Percentiles rank a stretch among this genome's conserved stretches.
phyloP scores from a whole-genome alignment of 2,888 invertebrate genomes.

The Digitonthophagus gazella region DNA sequence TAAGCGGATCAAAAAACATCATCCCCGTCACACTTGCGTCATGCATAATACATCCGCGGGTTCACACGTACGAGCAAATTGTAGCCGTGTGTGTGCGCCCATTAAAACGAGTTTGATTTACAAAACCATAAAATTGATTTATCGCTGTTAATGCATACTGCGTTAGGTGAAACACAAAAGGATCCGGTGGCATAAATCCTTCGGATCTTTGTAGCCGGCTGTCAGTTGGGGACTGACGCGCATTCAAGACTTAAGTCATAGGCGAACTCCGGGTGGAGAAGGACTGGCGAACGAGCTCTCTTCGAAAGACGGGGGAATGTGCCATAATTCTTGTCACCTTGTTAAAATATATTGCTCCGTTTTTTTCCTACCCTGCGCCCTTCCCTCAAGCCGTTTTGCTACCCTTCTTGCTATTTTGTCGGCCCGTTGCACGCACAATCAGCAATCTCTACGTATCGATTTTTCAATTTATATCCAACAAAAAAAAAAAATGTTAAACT shows the following conservation, averaged over 20 bases:
- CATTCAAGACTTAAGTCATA: conserved; percentile 31
- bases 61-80: conserved; percentile 10
- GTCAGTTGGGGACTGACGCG: conserved; percentile 42
- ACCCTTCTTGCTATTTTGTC: conserved; percentile 6
- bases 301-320: conserved; percentile 20
- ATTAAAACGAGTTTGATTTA: conserved; percentile 52
- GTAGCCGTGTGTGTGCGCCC: conserved; percentile 35
- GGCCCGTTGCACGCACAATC: not conserved
- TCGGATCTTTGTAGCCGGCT: conserved; percentile 50
- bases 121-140: conserved; percentile 55
- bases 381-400: not conserved
- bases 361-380: conserved; percentile 17
- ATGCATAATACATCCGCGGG: conserved; percentile 9
- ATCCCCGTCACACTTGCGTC: not conserved
- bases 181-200: conserved; percentile 52
- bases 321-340: conserved; percentile 28
- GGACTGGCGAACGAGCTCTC: not conserved
- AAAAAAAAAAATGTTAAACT: not conserved
- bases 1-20: conserved; percentile 7
- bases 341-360: conserved; percentile 26
- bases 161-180: conserved; percentile 53
- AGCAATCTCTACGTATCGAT: not conserved
- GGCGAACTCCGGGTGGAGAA: conserved; percentile 29
- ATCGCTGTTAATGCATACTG: conserved; percentile 52
- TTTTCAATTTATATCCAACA: not conserved